Conservation (phyloP, 2,113 vertebrate genomes). For the Zosterops borbonicus region DNA sequence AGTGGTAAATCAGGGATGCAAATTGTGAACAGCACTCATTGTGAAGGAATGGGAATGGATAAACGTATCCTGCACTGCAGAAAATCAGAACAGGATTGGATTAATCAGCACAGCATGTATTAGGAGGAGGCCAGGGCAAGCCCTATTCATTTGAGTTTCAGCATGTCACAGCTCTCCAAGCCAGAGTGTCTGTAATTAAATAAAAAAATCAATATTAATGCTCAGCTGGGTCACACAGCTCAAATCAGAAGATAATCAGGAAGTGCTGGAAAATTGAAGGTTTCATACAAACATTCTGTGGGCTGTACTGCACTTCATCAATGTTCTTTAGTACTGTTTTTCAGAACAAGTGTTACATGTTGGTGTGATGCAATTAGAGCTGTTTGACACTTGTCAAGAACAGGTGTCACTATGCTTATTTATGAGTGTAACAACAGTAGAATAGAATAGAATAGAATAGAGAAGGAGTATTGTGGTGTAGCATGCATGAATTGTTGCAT, state of each 20-base stretch:
- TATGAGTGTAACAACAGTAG: background rate
- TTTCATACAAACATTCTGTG: slow-evolving; percentile 31
- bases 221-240: slow-evolving; percentile 31
- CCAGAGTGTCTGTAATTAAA: slow-evolving; percentile 49
- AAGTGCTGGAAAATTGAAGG: slow-evolving; percentile 45
- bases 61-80: background rate
- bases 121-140: slow-evolving; percentile 1
- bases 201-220: slow-evolving; percentile 36
- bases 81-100: slow-evolving; percentile 29
- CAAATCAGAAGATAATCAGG: slow-evolving; percentile 41
- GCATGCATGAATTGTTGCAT: background rate
- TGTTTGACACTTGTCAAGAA: background rate
- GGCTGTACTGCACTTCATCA: background rate
- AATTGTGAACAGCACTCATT: background rate
- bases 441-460: background rate
- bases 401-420: background rate
- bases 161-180: slow-evolving; percentile 32
- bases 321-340: background rate
- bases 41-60: background rate
- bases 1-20: background rate
- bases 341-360: background rate
- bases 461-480: background rate
- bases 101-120: slow-evolving; percentile 34
- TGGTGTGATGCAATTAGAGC: background rate
- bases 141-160: slow-evolving; percentile 38